These are phyloP conservation scores for Melanotaenia maccullochi DNA, from an alignment of 2,797 vertebrate species.

Conservation along the genomic window DNA sequence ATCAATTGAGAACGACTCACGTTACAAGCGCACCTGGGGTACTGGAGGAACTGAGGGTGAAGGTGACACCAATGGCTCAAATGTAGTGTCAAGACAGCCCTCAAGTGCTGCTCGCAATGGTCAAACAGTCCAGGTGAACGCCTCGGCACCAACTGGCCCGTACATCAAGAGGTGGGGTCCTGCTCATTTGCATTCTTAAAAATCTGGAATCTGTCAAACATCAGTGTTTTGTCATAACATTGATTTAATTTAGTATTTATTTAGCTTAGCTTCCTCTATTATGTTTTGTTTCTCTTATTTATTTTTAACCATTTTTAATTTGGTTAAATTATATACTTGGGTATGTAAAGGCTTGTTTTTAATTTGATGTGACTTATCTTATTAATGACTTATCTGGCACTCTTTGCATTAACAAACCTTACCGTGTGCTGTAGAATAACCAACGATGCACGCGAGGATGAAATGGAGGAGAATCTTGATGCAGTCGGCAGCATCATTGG, in stretches of 20 bases:
- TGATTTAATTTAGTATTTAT: too few relatives aligned
- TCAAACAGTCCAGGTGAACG: constrained; percentile 65
- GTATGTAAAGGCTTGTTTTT: not conserved
- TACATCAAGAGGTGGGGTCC: constrained; percentile 89
- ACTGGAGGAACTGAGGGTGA: constrained; percentile 66
- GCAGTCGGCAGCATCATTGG: constrained; percentile 92
- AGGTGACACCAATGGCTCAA: constrained; percentile 28
- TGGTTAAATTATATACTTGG: too few relatives aligned
- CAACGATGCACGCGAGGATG: constrained; percentile 94
- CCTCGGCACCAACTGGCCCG: constrained; percentile 79
- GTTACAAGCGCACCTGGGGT: constrained; percentile 92
- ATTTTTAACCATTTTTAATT: too few relatives aligned
- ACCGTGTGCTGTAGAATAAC: constrained; percentile 84
- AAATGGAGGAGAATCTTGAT: constrained; percentile 96
- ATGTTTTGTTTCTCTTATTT: not conserved
- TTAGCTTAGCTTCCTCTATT: too few relatives aligned
- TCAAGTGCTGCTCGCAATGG: constrained; percentile 78
- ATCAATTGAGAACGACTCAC: constrained; percentile 89
- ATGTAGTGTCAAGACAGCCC: constrained; percentile 89
- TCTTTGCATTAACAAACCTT: not conserved
- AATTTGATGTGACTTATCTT: not conserved
- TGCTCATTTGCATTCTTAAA: not conserved
- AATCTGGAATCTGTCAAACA: too few relatives aligned
- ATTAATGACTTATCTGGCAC: not conserved
- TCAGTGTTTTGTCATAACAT: too few relatives aligned